Evolutionary conservation across 2,113 vertebrate species (phyloP).

Genomic region (Donacobius atricapilla): DNA sequence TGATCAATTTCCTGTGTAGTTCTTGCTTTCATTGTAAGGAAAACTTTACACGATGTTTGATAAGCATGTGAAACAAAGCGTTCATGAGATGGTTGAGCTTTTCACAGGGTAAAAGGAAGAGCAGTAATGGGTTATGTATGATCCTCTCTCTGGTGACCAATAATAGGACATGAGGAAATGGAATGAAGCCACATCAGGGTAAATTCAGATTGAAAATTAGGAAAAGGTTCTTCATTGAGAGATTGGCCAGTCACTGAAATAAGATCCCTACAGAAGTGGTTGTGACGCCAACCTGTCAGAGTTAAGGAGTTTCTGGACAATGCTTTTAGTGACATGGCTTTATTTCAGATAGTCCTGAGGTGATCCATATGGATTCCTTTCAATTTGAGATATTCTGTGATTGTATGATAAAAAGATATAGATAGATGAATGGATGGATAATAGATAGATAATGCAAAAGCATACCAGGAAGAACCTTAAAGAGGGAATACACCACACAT

Average conservation of each 20-base stretch:
- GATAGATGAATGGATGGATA: background rate
- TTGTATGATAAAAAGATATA: background rate
- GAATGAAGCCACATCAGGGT: background rate
- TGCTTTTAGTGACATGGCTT: background rate
- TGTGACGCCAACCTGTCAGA: rapidly evolving
- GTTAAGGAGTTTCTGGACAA: background rate
- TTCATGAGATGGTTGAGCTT: background rate
- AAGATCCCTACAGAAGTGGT: background rate
- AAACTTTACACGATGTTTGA: background rate
- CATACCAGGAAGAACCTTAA: background rate
- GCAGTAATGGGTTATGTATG: background rate
- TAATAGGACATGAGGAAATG: background rate
- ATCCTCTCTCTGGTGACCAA: background rate
- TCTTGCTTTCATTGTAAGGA: background rate
- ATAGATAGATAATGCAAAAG: background rate
- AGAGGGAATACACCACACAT: background rate
- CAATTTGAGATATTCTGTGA: background rate
- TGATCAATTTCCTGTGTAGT: background rate
- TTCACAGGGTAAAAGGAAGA: background rate
- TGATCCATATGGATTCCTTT: background rate
- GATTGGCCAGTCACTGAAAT: background rate
- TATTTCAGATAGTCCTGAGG: background rate
- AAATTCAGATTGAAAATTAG: background rate
- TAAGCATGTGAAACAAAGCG: background rate
- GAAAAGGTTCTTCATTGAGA: background rate